Conservation (phyloP, 37 sponge, comb jelly and placozoan species). For the Beroe ovata region DNA sequence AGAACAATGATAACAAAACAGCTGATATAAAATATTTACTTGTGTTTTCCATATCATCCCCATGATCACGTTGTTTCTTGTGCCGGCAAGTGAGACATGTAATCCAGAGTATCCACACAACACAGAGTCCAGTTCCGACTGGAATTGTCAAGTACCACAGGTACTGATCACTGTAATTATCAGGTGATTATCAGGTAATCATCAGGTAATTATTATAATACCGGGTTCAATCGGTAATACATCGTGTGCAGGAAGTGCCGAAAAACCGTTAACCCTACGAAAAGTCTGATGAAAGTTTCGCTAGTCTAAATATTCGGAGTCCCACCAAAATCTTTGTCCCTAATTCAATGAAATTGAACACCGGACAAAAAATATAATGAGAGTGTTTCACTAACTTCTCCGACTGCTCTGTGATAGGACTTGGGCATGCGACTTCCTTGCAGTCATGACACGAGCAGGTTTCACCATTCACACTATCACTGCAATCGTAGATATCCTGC, state of each 20-base stretch:
- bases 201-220: too few relatives aligned
- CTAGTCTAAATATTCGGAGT: too few relatives aligned
- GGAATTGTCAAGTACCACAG: slow-evolving; percentile 50
- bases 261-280: too few relatives aligned
- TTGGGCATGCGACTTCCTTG: background rate
- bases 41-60: background rate
- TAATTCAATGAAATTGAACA: too few relatives aligned
- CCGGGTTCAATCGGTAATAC: too few relatives aligned
- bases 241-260: too few relatives aligned
- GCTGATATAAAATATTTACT: background rate
- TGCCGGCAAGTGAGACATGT: background rate
- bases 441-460: slow-evolving; percentile 28
- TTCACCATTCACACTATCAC: background rate
- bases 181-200: too few relatives aligned
- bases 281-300: too few relatives aligned
- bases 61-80: background rate
- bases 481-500: slow-evolving; percentile 30
- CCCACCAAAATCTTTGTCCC: too few relatives aligned
- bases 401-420: background rate
- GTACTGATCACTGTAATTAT: too few relatives aligned
- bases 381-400: background rate
- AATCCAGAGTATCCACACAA: background rate
- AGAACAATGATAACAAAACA: background rate
- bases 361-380: too few relatives aligned
- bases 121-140: background rate